These are phyloP conservation scores for Teleogryllus oceanicus DNA, from an alignment of 2,888 invertebrate genomes.

Conservation along the genomic window DNA sequence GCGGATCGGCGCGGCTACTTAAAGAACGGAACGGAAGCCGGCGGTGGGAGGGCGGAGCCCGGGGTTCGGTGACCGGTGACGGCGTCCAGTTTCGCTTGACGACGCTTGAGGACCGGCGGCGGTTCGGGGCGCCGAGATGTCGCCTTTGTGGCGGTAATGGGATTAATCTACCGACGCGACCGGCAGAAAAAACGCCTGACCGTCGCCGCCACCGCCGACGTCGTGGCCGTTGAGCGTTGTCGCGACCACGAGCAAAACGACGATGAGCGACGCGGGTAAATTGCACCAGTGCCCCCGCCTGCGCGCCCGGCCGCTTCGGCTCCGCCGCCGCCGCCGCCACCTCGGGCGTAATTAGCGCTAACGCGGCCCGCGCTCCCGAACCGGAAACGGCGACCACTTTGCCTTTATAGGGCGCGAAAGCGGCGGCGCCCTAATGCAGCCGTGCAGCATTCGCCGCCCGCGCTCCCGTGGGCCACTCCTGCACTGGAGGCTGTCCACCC, in stretches of 20 bases:
- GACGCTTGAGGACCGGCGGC: no score
- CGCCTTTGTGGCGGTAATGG: conserved; percentile 9
- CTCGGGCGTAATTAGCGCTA: conserved; percentile 18
- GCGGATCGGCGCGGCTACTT: no score
- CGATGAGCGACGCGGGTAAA: neutral
- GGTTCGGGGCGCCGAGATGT: neutral
- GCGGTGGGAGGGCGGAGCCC: no score
- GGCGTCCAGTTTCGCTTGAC: no score
- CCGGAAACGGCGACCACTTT: conserved; percentile 5
- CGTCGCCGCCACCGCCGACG: neutral
- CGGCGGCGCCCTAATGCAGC: neutral
- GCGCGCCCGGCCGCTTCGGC: neutral
- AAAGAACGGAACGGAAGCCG: no score
- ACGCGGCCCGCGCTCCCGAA: neutral
- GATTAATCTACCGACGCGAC: conserved; percentile 18
- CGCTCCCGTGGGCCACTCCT: neutral
- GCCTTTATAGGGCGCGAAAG: conserved; percentile 1
- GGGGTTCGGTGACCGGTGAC: no score
- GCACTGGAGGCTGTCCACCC: no score
- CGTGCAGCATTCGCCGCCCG: neutral
- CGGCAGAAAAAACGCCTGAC: neutral
- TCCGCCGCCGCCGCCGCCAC: neutral
- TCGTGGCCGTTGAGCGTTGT: neutral
- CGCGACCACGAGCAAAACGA: neutral
- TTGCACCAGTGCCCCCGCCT: neutral